Conservation (phyloP, 1,140 invertebrate species). For the Xylocopa sonorina region DNA sequence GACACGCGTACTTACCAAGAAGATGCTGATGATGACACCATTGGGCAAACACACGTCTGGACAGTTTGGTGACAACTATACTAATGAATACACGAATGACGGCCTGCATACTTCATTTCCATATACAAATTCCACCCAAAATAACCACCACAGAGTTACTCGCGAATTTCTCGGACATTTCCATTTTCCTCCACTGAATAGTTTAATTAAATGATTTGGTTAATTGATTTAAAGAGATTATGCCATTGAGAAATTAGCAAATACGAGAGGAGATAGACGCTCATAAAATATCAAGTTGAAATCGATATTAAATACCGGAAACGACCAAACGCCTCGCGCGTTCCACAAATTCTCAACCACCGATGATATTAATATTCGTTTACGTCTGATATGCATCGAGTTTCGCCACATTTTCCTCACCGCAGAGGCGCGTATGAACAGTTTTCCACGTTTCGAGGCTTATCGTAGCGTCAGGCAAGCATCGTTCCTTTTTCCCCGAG, state of each 20-base stretch:
- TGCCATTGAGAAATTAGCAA: too few species aligned
- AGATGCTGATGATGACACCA: conserved; percentile 38
- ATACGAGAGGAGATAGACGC: too few species aligned
- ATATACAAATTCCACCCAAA: background rate
- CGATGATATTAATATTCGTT: too few species aligned
- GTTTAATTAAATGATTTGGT: too few species aligned
- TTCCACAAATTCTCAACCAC: too few species aligned
- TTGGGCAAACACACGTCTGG: conserved; percentile 19
- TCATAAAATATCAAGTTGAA: too few species aligned
- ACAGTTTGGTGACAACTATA: conserved; percentile 23
- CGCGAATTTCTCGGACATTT: background rate
- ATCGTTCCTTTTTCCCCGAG: background rate
- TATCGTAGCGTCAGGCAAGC: background rate
- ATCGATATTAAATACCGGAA: too few species aligned
- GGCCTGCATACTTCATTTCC: background rate
- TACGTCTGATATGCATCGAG: too few species aligned
- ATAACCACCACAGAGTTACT: background rate
- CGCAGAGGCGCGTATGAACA: background rate
- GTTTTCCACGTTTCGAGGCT: background rate
- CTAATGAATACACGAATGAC: conserved; percentile 17
- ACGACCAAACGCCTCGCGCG: too few species aligned
- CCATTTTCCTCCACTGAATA: background rate
- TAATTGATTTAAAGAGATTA: too few species aligned
- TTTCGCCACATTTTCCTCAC: background rate
- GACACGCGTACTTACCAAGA: conserved; percentile 23